These are phyloP conservation scores for Phengaris alcon DNA, from an alignment of 2,888 invertebrate genomes.

Conservation along the genomic window DNA sequence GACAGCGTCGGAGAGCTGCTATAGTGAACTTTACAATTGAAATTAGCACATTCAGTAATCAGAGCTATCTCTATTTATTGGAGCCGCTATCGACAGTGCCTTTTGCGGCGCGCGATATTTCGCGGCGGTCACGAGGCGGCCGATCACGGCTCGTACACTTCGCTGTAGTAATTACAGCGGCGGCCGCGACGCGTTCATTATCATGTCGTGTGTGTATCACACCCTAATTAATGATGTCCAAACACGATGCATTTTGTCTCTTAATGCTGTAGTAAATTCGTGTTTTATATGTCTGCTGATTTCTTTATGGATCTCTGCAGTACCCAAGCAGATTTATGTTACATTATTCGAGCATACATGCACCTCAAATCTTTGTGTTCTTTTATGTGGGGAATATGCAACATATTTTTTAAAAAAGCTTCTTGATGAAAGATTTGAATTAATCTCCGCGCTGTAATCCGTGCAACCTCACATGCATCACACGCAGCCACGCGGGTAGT, in stretches of 20 bases:
- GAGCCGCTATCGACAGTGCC: background rate
- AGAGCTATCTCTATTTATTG: constrained; percentile 18
- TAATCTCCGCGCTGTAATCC: background rate
- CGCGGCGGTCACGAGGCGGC: background rate
- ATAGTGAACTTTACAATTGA: constrained; percentile 13
- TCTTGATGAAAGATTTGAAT: background rate
- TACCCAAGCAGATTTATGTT: background rate
- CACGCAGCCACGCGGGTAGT: background rate
- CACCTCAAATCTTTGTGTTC: background rate
- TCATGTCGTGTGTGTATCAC: background rate
- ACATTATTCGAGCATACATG: background rate
- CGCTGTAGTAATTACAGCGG: background rate
- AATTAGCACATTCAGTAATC: constrained; percentile 21
- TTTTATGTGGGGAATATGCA: background rate
- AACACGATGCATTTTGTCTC: constrained; percentile 1
- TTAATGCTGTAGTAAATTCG: background rate
- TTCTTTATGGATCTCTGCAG: background rate
- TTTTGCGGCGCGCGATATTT: constrained; percentile 11
- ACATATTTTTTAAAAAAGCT: background rate
- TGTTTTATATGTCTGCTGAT: background rate
- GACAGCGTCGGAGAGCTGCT: background rate
- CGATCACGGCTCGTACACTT: background rate
- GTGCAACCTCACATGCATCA: background rate
- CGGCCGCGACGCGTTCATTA: constrained; percentile 1
- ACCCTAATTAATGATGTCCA: constrained; percentile 6